Conservation (phyloP, 2,888 invertebrate species). For the Cephus pygmeus region DNA sequence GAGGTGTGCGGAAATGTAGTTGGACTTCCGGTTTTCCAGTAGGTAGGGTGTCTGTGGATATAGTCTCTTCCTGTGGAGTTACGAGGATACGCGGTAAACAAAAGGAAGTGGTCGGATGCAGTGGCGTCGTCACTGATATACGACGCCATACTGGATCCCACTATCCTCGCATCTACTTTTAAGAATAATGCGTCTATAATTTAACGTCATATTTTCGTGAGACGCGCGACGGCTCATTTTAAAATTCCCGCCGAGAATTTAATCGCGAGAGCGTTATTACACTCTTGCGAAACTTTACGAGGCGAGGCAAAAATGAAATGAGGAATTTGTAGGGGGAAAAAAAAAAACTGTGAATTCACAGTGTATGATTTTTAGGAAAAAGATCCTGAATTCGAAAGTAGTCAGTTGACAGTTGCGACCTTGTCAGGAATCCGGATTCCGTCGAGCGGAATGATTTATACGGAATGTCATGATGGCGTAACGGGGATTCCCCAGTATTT, state of each 20-base stretch:
- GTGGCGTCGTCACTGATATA: not conserved
- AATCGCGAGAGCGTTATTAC: slow-evolving; percentile 3
- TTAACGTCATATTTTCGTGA: slow-evolving; percentile 22
- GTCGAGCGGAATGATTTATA: not conserved
- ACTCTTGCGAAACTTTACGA: not conserved
- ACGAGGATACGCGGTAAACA: not conserved
- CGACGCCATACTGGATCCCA: not conserved
- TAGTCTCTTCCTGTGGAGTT: not conserved
- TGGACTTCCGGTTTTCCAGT: not conserved
- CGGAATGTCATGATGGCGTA: not conserved
- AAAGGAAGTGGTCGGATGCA: not conserved
- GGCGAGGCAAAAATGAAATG: not conserved
- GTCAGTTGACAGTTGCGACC: slow-evolving; percentile 19
- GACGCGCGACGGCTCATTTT: not conserved
- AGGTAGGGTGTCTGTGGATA: not conserved
- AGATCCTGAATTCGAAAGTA: not conserved
- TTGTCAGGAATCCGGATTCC: slow-evolving; percentile 36
- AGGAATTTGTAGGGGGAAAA: not conserved
- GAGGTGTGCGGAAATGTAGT: not conserved
- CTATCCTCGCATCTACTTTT: slow-evolving; percentile 21
- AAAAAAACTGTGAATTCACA: not conserved
- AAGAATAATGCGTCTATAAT: slow-evolving; percentile 49
- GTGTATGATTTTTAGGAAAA: not conserved
- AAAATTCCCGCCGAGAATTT: slow-evolving; percentile 37
- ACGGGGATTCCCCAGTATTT: not conserved